Evolutionary conservation across 2,113 vertebrate species (phyloP).

Genomic region (Cariama cristata): DNA sequence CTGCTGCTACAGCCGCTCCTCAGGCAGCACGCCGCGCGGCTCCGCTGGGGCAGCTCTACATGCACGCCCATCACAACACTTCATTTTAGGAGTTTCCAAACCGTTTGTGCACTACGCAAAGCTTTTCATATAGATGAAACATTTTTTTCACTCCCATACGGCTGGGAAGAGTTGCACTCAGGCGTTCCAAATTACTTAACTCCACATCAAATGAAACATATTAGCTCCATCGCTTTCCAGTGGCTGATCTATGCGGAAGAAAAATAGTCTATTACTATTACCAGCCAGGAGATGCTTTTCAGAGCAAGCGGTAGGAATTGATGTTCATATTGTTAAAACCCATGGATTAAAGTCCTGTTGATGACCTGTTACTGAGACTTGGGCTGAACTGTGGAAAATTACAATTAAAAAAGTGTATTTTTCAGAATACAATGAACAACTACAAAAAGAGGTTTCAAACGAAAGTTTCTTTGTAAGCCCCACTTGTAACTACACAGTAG

Average conservation of each 20-base stretch:
- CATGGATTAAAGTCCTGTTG: not conserved
- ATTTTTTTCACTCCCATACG: not conserved
- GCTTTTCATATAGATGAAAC: not conserved
- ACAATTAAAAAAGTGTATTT: slow-evolving; percentile 24
- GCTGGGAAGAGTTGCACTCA: not conserved
- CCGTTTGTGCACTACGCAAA: not conserved
- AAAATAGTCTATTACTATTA: not conserved
- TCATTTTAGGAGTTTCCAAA: not conserved
- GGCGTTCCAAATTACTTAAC: not conserved
- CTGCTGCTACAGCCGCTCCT: not conserved
- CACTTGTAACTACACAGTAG: slow-evolving; percentile 21
- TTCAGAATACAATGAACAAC: slow-evolving; percentile 10
- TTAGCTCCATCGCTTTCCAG: not conserved
- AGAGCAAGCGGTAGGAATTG: not conserved
- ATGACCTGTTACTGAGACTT: slow-evolving; percentile 2
- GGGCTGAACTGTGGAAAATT: slow-evolving; percentile 26
- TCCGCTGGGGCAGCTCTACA: not conserved
- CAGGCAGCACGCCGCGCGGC: not conserved
- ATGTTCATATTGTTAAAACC: slow-evolving; percentile 7
- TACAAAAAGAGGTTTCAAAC: slow-evolving; percentile 33
- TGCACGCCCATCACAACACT: not conserved
- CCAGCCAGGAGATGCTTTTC: not conserved
- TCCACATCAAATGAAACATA: not conserved
- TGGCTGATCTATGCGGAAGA: not conserved
- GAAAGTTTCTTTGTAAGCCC: slow-evolving; percentile 17